Conservation (phyloP, 1,140 invertebrate species). For the Hyles vespertilio region DNA sequence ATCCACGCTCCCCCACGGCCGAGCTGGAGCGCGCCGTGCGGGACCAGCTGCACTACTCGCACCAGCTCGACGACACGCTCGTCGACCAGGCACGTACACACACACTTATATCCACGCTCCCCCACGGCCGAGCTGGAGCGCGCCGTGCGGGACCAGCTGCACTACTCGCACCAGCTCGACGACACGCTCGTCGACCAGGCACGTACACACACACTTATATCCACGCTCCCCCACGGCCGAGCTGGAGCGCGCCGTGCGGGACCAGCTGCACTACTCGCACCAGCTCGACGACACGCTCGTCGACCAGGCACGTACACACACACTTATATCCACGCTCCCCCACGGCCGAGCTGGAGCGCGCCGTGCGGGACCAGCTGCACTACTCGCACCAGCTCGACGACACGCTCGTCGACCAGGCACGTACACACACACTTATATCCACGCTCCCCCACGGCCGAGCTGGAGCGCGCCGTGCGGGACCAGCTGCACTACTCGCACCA, state of each 20-base stretch:
- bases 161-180: constrained; percentile 60
- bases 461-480: constrained; percentile 55
- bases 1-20: constrained; percentile 56
- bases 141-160: constrained; percentile 51
- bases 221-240: constrained; percentile 60
- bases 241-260: constrained; percentile 54
- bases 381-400: constrained; percentile 60
- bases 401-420: constrained; percentile 58
- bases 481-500: constrained; percentile 60
- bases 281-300: constrained; percentile 56
- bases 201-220: background rate
- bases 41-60: constrained; percentile 59
- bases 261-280: constrained; percentile 61
- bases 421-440: constrained; percentile 30
- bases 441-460: constrained; percentile 63
- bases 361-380: constrained; percentile 53
- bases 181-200: constrained; percentile 63
- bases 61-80: constrained; percentile 54
- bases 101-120: constrained; percentile 37
- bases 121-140: constrained; percentile 64
- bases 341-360: constrained; percentile 61
- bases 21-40: constrained; percentile 59
- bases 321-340: constrained; percentile 50
- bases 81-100: constrained; percentile 49
- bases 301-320: constrained; percentile 42